Conservation (phyloP, 2,113 vertebrate genomes). For the Lagenorhynchus albirostris region DNA sequence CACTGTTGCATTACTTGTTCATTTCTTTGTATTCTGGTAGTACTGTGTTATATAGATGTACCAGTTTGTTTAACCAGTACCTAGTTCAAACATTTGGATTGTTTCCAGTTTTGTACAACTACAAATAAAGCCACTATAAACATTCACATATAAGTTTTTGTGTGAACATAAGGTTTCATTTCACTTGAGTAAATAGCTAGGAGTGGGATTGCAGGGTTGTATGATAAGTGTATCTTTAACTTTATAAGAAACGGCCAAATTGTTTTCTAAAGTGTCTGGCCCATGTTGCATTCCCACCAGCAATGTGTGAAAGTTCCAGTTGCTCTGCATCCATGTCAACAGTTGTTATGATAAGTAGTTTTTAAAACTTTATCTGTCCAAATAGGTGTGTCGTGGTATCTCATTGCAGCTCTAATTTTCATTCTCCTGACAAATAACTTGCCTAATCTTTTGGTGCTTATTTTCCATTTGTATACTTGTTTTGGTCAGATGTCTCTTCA, state of each 20-base stretch:
- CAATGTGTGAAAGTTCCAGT: background rate
- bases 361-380: background rate
- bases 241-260: slow-evolving; percentile 6
- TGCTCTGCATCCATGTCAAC: background rate
- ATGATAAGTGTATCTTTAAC: slow-evolving; percentile 12
- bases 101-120: slow-evolving; percentile 34
- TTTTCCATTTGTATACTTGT: background rate
- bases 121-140: slow-evolving; percentile 41
- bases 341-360: background rate
- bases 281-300: background rate
- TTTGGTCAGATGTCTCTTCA: background rate
- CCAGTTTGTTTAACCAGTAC: background rate
- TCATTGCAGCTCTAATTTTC: background rate
- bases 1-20: background rate
- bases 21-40: background rate
- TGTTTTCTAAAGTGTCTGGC: background rate
- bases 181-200: slow-evolving; percentile 42
- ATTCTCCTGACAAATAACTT: background rate
- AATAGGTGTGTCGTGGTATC: background rate
- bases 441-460: background rate
- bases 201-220: background rate
- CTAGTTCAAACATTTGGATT: slow-evolving; percentile 3
- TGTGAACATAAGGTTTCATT: background rate
- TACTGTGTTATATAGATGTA: background rate
- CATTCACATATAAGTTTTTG: slow-evolving; percentile 25